phyloP scores from a whole-genome alignment of 2,888 invertebrate species.

The Psococerastis gibbosa region DNA sequence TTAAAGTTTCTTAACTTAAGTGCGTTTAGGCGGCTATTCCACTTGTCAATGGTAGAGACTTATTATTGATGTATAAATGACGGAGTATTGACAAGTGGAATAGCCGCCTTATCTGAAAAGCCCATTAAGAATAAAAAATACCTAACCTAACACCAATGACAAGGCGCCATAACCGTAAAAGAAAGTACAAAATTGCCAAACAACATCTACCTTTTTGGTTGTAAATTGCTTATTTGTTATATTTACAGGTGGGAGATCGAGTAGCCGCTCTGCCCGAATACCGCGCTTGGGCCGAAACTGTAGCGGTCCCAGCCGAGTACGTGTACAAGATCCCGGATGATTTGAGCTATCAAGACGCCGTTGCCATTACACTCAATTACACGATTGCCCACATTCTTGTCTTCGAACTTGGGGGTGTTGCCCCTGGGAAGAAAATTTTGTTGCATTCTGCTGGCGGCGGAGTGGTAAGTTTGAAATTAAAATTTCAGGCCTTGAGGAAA shows the following conservation, averaged over 20 bases:
- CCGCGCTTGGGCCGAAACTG: slow-evolving; percentile 72
- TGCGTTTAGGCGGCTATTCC: too few species aligned
- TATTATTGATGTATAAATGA: too few species aligned
- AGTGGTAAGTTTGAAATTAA: slow-evolving; percentile 70
- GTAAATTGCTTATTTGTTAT: too few species aligned
- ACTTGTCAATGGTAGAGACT: too few species aligned
- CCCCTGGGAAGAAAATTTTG: slow-evolving; percentile 59
- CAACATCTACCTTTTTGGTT: too few species aligned
- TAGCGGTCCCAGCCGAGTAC: slow-evolving; percentile 57
- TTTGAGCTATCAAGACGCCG: slow-evolving; percentile 60
- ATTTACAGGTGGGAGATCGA: slow-evolving; percentile 50
- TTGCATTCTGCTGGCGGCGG: slow-evolving; percentile 77
- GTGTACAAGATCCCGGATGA: slow-evolving; percentile 59
- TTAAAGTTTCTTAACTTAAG: too few species aligned
- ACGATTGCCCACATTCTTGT: slow-evolving; percentile 69
- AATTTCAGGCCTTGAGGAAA: too few species aligned
- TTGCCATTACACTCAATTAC: slow-evolving; percentile 71
- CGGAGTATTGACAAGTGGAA: too few species aligned
- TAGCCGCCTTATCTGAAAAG: too few species aligned
- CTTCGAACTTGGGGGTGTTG: slow-evolving; percentile 62
- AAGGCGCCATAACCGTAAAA: too few species aligned
- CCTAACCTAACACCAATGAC: slow-evolving; percentile 19
- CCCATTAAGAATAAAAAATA: background rate
- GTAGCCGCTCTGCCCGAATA: slow-evolving; percentile 72
- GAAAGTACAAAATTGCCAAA: too few species aligned